Percentiles rank a stretch among this genome's conserved stretches.
Conservation (phyloP, 2,888 invertebrate species). For the Nesidiocoris tenuis region DNA sequence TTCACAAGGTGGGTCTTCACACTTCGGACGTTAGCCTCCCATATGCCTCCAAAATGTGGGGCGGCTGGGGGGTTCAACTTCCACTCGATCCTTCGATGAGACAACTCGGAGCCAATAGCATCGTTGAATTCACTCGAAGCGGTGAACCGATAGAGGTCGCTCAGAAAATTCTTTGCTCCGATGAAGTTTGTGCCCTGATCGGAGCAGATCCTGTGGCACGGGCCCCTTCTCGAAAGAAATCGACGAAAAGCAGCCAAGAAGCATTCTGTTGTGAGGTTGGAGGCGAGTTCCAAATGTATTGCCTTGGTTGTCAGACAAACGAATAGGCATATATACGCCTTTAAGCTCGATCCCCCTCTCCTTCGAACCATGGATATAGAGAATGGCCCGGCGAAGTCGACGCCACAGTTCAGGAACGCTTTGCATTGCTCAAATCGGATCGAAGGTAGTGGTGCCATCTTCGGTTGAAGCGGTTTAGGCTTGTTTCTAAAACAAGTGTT, state of each 20-base stretch:
- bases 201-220: not conserved
- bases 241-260: slow-evolving; percentile 3
- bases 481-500: no score
- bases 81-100: not conserved
- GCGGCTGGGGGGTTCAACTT: not conserved
- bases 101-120: not conserved
- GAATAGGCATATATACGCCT: slow-evolving; percentile 3
- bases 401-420: no score
- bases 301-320: no score
- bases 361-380: not conserved
- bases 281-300: not conserved
- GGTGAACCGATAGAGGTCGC: not conserved
- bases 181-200: slow-evolving; percentile 9
- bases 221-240: not conserved
- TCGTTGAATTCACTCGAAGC: not conserved
- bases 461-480: no score
- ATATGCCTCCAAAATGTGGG: slow-evolving; percentile 3
- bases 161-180: not conserved
- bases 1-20: not conserved
- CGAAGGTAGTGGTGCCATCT: no score
- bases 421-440: no score
- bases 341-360: not conserved
- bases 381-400: not conserved
- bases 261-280: not conserved
- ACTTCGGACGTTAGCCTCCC: not conserved